Base-by-base conservation (phyloP, 2,797 vertebrate genomes). In the Pipistrellus nathusii region DNA sequence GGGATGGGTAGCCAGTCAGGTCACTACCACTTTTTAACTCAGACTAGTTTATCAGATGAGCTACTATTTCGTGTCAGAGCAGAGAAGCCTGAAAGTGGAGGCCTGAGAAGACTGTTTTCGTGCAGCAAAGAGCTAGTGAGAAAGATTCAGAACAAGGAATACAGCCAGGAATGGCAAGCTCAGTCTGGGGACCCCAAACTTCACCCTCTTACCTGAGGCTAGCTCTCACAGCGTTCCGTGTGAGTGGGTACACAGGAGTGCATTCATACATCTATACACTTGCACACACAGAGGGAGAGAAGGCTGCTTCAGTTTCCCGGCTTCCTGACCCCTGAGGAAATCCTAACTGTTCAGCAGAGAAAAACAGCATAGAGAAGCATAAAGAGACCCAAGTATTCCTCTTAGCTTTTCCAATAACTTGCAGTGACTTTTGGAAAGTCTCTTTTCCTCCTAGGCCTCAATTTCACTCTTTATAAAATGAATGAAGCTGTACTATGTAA, bases 31-130 rank as follows among this genome's bases (percentile, higher is more conserved):
- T 51, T 83, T 88, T 91, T 73, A 57, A 83, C 11, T 69, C 57
- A 90, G 64, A 82, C 18, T 48, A 46, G 13, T 71, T 82, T 68
- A 77, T 84, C 53, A 41, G 38, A 91, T 68, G 46, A 88, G n/a
- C 44, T 32, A 69, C 32, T 59, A 38, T 38, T n/a, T 78, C 62
- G 71, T 85, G 69, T 85, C 73, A 66, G 55, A 82, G 68, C 62
- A 95, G 68, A 88, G 85, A 71, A 64, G 20, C 32, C 77, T 85
- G n/a, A 71, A 86, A 89, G 15, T 18, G 53, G 44, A 55, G 62
- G 66, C 18, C 25, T 57, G n/a, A 85, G 12, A 46, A 85, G n/a
- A 77, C 7, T 35, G 38, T 59, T 94, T 46, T 72, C 21, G 38
- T 5, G 6, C 30, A 86, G 62, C 25, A 86, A 94, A 85, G 23